Evolutionary conservation across 2,888 invertebrate species (phyloP).

Genomic region (Drosophila gaucha): DNA sequence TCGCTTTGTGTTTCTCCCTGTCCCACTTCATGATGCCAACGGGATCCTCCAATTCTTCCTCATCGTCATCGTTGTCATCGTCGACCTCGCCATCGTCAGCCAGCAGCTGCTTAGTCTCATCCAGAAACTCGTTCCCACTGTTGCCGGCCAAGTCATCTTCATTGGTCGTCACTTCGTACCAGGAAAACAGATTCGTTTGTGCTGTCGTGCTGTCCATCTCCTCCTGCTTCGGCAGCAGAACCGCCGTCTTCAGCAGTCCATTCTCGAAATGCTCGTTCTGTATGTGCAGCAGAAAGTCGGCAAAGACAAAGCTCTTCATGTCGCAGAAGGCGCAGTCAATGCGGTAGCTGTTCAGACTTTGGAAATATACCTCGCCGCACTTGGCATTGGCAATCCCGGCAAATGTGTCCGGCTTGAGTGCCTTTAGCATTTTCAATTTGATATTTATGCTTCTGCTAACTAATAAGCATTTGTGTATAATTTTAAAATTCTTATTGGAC

Average conservation of each 20-base stretch:
- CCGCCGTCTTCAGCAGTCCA: constrained; percentile 61
- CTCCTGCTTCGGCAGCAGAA: constrained; percentile 45
- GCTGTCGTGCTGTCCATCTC: constrained; percentile 20
- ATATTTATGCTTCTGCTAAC: constrained; percentile 22
- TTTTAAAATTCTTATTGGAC: constrained; percentile 6
- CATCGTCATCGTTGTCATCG: not conserved
- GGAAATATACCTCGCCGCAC: constrained; percentile 80
- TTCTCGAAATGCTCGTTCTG: constrained; percentile 77
- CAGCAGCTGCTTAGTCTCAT: constrained; percentile 10
- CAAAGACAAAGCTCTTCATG: constrained; percentile 76
- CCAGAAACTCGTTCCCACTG: constrained; percentile 26
- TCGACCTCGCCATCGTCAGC: constrained; percentile 21
- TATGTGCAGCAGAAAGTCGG: constrained; percentile 74
- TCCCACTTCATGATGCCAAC: constrained; percentile 63
- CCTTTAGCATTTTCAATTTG: constrained; percentile 57
- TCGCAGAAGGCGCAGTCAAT: constrained; percentile 75
- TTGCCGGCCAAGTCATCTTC: constrained; percentile 10
- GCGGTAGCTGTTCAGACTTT: constrained; percentile 68
- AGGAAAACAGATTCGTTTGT: constrained; percentile 52
- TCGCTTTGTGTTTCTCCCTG: not conserved
- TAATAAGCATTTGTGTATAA: constrained; percentile 35
- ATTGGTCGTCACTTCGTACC: constrained; percentile 50
- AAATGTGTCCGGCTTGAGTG: constrained; percentile 59
- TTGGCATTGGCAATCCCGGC: constrained; percentile 67
- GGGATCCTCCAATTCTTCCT: constrained; percentile 19